Conservation (phyloP, 2,113 vertebrate genomes). For the Hemicordylus capensis region DNA sequence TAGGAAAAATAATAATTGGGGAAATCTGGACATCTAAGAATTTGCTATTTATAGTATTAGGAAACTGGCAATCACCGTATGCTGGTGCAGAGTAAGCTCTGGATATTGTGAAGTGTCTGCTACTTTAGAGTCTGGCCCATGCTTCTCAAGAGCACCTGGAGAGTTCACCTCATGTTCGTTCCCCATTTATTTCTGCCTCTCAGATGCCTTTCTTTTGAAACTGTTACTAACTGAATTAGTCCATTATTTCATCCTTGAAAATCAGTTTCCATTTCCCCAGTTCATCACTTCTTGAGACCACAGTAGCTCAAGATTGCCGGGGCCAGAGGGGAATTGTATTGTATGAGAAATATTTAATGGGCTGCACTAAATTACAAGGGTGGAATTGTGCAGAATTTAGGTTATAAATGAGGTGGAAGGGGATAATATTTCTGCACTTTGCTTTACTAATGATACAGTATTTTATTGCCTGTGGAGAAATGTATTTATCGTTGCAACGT, state of each 20-base stretch:
- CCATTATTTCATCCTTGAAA: conserved; percentile 66
- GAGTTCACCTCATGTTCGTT: conserved; percentile 43
- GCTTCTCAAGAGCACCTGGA: conserved; percentile 23
- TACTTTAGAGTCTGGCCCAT: conserved; percentile 29
- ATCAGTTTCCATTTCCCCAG: conserved; percentile 65
- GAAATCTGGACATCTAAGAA: not conserved
- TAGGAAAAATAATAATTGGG: not conserved
- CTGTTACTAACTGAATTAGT: conserved; percentile 39
- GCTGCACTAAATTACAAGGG: conserved; percentile 56
- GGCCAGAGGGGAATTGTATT: conserved; percentile 66
- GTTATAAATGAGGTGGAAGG: conserved; percentile 72
- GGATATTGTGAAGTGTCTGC: not conserved
- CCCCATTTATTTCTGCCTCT: conserved; percentile 28
- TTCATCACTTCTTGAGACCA: conserved; percentile 60
- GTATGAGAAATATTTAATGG: conserved; percentile 65
- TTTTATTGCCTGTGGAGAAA: conserved; percentile 63
- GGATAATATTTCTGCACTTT: conserved; percentile 68
- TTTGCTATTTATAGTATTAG: not conserved
- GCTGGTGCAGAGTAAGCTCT: not conserved
- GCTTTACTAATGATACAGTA: conserved; percentile 64
- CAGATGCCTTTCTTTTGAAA: conserved; percentile 41
- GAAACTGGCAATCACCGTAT: not conserved
- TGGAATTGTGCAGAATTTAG: conserved; percentile 65
- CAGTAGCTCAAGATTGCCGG: conserved; percentile 62
- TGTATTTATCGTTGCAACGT: conserved; percentile 62